phyloP scores from a whole-genome alignment of 2,888 invertebrate genomes.

The Nowickia ferox region DNA sequence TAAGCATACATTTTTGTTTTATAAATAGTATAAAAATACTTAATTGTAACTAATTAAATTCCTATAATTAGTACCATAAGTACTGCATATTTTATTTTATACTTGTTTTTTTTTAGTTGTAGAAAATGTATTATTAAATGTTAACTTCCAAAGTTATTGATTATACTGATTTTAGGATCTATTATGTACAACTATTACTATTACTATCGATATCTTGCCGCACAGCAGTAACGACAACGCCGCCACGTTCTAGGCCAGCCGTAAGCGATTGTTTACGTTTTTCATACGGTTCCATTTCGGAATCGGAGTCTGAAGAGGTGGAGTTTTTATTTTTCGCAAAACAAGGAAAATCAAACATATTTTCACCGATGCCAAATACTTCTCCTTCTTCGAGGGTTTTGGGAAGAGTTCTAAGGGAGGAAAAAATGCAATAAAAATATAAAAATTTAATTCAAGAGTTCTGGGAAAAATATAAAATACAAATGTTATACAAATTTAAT shows the following conservation, averaged over 20 bases:
- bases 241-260: constrained; percentile 71
- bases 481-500: not conserved
- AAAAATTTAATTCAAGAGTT: too few relatives aligned
- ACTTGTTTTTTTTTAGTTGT: not conserved
- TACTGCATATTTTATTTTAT: constrained; percentile 37
- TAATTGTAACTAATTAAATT: constrained; percentile 37
- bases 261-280: constrained; percentile 80
- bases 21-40: constrained; percentile 66
- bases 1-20: constrained; percentile 18
- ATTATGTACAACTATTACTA: constrained; percentile 73
- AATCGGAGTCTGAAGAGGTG: constrained; percentile 76
- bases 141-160: constrained; percentile 33
- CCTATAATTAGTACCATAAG: constrained; percentile 34
- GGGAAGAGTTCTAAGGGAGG: constrained; percentile 83
- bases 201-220: constrained; percentile 74
- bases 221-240: constrained; percentile 45
- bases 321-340: constrained; percentile 76
- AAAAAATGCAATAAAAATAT: too few relatives aligned
- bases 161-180: constrained; percentile 7
- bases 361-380: constrained; percentile 85
- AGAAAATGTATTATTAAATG: constrained; percentile 30
- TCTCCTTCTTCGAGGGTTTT: constrained; percentile 86
- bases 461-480: too few relatives aligned
- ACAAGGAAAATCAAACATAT: constrained; percentile 84
- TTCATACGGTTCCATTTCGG: constrained; percentile 79